phyloP scores from a whole-genome alignment of 1,140 invertebrate genomes.

The Brachionus paranguensis region DNA sequence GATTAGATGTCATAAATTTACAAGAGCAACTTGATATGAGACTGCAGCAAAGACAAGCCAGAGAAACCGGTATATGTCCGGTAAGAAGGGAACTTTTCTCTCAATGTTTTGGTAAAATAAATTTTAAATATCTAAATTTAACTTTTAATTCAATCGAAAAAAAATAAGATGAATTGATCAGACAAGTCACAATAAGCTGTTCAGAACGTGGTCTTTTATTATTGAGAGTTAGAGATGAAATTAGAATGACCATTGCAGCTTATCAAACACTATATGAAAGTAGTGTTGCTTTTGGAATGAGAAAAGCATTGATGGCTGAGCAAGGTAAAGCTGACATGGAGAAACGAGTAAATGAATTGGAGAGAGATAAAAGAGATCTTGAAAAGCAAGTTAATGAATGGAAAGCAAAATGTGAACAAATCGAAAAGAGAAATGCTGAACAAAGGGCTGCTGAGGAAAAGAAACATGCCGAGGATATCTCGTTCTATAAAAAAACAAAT shows the following conservation, averaged over 20 bases:
- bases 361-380: conserved; percentile 66
- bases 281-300: conserved; percentile 91
- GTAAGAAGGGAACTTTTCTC: conserved; percentile 85
- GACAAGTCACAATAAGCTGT: conserved; percentile 93
- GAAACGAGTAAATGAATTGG: conserved; percentile 60
- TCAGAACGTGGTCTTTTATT: conserved; percentile 88
- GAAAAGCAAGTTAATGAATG: conserved; percentile 74
- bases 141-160: conserved; percentile 34
- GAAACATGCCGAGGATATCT: conserved; percentile 80
- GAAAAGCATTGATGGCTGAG: conserved; percentile 81
- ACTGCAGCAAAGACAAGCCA: conserved; percentile 80
- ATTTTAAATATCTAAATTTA: too few species aligned
- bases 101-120: conserved; percentile 80
- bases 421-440: conserved; percentile 75
- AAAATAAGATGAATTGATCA: conserved; percentile 73
- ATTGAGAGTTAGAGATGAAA: conserved; percentile 84
- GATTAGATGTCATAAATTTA: conserved; percentile 85
- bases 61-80: conserved; percentile 93
- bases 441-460: conserved; percentile 76
- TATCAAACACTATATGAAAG: conserved; percentile 92
- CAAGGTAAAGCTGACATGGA: conserved; percentile 67
- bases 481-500: conserved; percentile 85
- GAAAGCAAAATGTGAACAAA: conserved; percentile 73
- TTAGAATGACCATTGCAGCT: conserved; percentile 87
- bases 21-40: conserved; percentile 87